Percentiles rank a stretch among this genome's conserved stretches.
phyloP scores from a whole-genome alignment of 1,140 invertebrate species.

The Euwallacea similis region DNA sequence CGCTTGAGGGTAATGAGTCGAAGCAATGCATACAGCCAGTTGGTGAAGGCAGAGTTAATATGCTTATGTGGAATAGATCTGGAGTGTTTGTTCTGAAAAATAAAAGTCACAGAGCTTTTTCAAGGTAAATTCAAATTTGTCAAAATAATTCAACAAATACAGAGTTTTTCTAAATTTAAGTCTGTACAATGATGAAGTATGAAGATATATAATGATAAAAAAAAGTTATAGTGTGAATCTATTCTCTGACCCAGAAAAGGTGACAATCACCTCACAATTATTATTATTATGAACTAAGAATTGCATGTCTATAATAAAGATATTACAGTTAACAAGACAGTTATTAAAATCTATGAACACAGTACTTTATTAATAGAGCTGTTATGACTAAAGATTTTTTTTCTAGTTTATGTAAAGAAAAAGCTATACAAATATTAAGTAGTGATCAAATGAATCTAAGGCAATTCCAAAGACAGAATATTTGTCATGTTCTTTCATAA shows the following conservation, averaged over 20 bases:
- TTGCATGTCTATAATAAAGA: too few relatives aligned
- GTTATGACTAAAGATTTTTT: too few relatives aligned
- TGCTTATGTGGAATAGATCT: conserved; percentile 50
- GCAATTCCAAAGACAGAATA: too few relatives aligned
- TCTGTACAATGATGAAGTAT: not conserved
- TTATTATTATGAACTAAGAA: too few relatives aligned
- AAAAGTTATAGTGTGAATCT: not conserved
- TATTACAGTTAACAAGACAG: too few relatives aligned
- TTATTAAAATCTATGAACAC: too few relatives aligned
- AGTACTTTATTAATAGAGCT: too few relatives aligned
- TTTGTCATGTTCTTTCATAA: too few relatives aligned
- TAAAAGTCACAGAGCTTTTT: not conserved
- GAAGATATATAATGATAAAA: not conserved
- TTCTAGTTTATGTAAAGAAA: too few relatives aligned
- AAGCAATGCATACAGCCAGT: conserved; percentile 51
- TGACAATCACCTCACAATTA: not conserved
- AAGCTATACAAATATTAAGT: too few relatives aligned
- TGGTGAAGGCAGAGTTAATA: conserved; percentile 50
- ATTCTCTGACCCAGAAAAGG: not conserved
- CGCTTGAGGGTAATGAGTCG: conserved; percentile 22
- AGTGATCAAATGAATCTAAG: too few relatives aligned
- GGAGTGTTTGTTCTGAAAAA: conserved; percentile 40
- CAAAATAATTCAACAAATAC: not conserved
- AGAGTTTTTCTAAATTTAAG: not conserved
- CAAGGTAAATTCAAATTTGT: not conserved